phyloP scores from a whole-genome alignment of 2,113 vertebrate genomes.

The Cryptomyrus ogoouensis region DNA sequence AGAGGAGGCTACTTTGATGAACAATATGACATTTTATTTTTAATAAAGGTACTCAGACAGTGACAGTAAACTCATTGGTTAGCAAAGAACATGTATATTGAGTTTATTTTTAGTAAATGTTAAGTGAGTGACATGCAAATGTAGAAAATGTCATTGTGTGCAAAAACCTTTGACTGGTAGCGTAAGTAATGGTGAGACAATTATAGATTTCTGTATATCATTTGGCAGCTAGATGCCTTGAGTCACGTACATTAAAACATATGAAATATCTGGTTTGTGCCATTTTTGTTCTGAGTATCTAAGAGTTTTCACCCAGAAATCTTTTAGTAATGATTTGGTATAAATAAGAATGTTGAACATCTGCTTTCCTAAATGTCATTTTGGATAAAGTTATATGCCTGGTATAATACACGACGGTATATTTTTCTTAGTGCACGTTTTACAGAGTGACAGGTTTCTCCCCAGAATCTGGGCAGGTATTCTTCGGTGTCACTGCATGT shows the following conservation, averaged over 20 bases:
- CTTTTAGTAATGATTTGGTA: background rate
- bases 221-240: background rate
- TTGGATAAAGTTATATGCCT: background rate
- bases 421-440: slow-evolving; percentile 59
- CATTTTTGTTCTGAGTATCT: background rate
- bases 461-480: slow-evolving; percentile 88
- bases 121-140: too few species aligned
- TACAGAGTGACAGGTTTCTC: slow-evolving; percentile 91
- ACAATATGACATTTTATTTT: too few species aligned
- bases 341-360: background rate
- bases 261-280: background rate
- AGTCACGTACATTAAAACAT: background rate
- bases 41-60: too few species aligned
- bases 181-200: background rate
- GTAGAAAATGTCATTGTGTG: too few species aligned
- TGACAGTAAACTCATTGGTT: too few species aligned
- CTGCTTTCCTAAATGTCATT: background rate
- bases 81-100: too few species aligned
- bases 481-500: slow-evolving; percentile 90
- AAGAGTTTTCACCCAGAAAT: background rate
- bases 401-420: background rate
- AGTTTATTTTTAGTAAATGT: too few species aligned
- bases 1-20: too few species aligned
- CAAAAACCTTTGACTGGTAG: too few species aligned
- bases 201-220: background rate